A percentile compares a stretch with the other conserved stretches of the same genome.
Conservation (phyloP, 2,113 vertebrate species). For the Rhizomys pruinosus region DNA sequence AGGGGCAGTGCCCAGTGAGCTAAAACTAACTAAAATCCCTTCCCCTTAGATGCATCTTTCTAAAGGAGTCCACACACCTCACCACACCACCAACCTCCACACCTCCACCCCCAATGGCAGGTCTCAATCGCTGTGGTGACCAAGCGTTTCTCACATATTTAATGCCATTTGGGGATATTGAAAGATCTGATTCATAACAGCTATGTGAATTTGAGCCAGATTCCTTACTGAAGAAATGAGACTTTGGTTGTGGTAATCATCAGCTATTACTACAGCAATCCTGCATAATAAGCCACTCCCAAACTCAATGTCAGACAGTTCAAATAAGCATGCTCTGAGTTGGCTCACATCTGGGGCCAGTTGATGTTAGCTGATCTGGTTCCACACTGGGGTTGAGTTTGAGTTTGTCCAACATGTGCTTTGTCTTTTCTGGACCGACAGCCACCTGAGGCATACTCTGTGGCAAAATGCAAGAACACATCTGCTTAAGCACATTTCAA, state of each 20-base stretch:
- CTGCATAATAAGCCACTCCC: background rate
- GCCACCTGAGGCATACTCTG: background rate
- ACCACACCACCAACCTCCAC: no score
- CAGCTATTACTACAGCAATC: background rate
- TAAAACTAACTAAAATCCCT: no score
- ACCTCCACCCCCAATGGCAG: background rate
- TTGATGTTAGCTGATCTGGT: background rate
- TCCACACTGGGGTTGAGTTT: background rate
- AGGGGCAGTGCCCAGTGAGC: background rate
- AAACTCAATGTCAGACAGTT: background rate
- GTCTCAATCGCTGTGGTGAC: no score
- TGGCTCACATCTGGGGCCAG: background rate
- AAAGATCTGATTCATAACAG: background rate
- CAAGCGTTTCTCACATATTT: background rate
- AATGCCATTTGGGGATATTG: background rate
- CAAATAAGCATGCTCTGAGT: background rate
- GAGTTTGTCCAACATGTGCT: background rate
- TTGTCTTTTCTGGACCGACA: background rate
- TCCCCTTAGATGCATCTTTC: background rate
- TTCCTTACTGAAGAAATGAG: background rate
- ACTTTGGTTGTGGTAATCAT: background rate
- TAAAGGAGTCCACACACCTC: background rate
- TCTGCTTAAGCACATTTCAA: background rate
- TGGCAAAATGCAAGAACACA: background rate
- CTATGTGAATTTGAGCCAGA: constrained; percentile 21